These are phyloP conservation scores for Harpalus rufipes DNA, from an alignment of 2,888 invertebrate genomes.

Conservation along the genomic window DNA sequence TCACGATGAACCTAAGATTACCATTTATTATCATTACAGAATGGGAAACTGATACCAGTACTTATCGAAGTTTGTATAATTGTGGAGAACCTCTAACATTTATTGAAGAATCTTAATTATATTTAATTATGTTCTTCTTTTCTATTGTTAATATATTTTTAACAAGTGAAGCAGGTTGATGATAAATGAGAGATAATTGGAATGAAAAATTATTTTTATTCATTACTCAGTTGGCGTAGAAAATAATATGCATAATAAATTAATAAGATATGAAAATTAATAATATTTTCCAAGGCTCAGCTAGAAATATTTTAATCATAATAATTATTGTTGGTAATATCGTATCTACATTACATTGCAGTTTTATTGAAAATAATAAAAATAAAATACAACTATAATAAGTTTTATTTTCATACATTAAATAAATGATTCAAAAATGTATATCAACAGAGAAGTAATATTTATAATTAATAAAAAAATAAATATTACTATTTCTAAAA, in stretches of 20 bases:
- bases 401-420: neutral
- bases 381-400: neutral
- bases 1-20: constrained; percentile 36
- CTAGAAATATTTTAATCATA: neutral
- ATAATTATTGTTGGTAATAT: neutral
- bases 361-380: neutral
- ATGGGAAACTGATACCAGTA: constrained; percentile 5
- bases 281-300: constrained; percentile 5
- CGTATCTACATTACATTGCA: neutral
- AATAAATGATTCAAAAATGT: too few relatives aligned
- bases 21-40: constrained; percentile 32
- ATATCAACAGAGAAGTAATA: too few relatives aligned
- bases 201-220: constrained; percentile 1
- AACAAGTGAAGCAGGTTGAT: neutral
- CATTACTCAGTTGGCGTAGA: neutral
- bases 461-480: too few relatives aligned
- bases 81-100: constrained; percentile 13
- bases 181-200: neutral
- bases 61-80: constrained; percentile 40
- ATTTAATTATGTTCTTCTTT: constrained; percentile 14
- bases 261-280: neutral
- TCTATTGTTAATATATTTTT: neutral
- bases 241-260: constrained; percentile 5
- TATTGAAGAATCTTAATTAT: constrained; percentile 31
- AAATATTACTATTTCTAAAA: too few relatives aligned